Evolutionary conservation across 2,113 vertebrate genomes (phyloP), one percentile per base, ranked within the genome.

Genomic region (Ploceus nigricollis): DNA sequence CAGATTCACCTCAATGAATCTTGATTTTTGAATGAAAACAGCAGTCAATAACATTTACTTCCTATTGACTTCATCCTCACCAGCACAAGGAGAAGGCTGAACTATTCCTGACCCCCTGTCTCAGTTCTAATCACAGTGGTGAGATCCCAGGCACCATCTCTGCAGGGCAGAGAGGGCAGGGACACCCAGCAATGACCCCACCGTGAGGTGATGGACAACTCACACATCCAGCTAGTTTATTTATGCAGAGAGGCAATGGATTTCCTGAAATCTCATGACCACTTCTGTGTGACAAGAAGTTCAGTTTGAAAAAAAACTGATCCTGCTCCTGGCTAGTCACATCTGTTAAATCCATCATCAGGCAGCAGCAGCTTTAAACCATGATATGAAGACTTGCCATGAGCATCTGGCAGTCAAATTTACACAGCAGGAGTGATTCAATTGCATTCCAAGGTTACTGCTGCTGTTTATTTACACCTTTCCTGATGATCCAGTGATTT

Each of bases 21-120:
- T 95, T 95, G 90, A 94, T 96, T 95, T 96, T 92, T 96, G 92
- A 96, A 95, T 82, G 92, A 96, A 97, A 97, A 89, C 77, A 96
- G 86, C 83, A 96, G 88, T 95, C 96, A 94, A 94, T 96, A 97
- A 93, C 95, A 97, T 97, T 95, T 96, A 95, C 88, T 95, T 96
- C 82, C 88, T 87, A 94, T 68, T 75, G 93, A 92, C 92, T 95
- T 89, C 90, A 94, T 61, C 92, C 86, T 96, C 87, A 92, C 76
- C 89, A 91, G 76, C 93, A 95, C 64, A 82, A 76, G 89, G 71
- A 84, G 54, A 89, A 78, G 72, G 57, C 66, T 93, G 94, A 97
- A 96, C 95, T 96, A 81, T 79, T 86, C 72, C 7, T 96, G 95
- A 97, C 92, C 94, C 94, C 78, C 73, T 61, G 64, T 63, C 87